Conservation (phyloP, 2,888 invertebrate species). For the Archips xylosteana region DNA sequence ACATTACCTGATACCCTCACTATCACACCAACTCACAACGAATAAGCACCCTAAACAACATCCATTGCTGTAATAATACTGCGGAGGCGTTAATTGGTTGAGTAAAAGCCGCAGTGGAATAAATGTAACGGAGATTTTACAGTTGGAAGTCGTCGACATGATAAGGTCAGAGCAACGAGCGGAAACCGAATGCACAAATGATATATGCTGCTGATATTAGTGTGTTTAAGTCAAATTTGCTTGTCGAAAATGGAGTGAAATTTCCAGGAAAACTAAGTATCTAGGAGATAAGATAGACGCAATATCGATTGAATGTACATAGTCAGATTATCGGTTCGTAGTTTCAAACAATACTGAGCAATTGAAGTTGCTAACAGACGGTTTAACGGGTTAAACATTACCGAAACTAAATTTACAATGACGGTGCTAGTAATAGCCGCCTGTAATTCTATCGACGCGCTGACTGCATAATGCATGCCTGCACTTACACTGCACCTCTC, state of each 20-base stretch:
- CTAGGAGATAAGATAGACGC: not conserved
- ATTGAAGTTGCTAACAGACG: constrained; percentile 51
- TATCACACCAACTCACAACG: constrained; percentile 16
- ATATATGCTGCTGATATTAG: constrained; percentile 51
- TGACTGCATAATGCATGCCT: constrained; percentile 75
- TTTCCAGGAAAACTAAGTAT: not conserved
- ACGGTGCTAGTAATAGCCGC: constrained; percentile 51
- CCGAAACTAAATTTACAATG: constrained; percentile 67
- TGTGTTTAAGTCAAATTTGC: constrained; percentile 55
- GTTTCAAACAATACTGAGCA: constrained; percentile 45
- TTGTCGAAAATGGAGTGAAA: constrained; percentile 25
- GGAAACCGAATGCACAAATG: constrained; percentile 56
- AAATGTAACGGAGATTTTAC: not conserved
- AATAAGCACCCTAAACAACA: not conserved
- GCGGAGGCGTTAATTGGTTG: not conserved
- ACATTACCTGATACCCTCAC: constrained; percentile 64
- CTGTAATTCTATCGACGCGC: constrained; percentile 67
- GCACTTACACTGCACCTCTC: constrained; percentile 70
- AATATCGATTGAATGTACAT: not conserved
- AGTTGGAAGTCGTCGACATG: constrained; percentile 41
- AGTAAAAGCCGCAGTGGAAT: constrained; percentile 47
- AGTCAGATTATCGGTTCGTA: not conserved
- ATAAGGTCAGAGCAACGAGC: constrained; percentile 54
- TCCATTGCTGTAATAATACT: constrained; percentile 31
- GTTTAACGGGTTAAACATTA: constrained; percentile 62